These are phyloP conservation scores for Lypha dubia DNA, from an alignment of 2,888 invertebrate species.

Conservation along the genomic window DNA sequence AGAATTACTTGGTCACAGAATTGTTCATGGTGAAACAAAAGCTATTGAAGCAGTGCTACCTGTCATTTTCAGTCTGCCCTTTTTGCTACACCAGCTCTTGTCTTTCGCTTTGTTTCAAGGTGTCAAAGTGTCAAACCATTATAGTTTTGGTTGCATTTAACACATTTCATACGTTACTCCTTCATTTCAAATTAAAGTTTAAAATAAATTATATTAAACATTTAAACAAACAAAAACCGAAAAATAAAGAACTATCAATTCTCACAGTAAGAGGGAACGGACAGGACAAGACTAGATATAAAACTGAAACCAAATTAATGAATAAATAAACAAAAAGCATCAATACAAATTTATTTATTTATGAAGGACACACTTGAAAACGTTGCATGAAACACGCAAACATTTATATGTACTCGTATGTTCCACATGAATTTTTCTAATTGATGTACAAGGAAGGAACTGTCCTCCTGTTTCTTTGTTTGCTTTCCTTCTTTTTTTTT, in stretches of 20 bases:
- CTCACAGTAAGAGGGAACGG: conserved; percentile 19
- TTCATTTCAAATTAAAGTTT: conserved; percentile 13
- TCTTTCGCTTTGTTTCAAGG: conserved; percentile 51
- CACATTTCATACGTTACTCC: conserved; percentile 20
- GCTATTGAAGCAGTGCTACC: not conserved
- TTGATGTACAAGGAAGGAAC: conserved; percentile 58
- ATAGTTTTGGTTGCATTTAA: conserved; percentile 50
- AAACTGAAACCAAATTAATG: conserved; percentile 37
- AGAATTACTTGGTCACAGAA: not conserved
- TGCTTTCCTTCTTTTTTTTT: not conserved
- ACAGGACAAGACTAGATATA: conserved; percentile 29
- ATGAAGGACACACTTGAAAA: conserved; percentile 71
- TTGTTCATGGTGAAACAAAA: not conserved
- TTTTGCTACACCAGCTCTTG: not conserved
- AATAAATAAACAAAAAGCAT: conserved; percentile 67
- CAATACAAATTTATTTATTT: conserved; percentile 72
- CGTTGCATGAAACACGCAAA: conserved; percentile 70
- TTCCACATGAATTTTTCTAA: conserved; percentile 69
- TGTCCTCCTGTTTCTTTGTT: conserved; percentile 50
- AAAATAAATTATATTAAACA: conserved; percentile 46
- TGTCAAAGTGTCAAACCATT: conserved; percentile 75
- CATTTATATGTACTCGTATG: conserved; percentile 61
- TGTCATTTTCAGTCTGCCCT: not conserved
- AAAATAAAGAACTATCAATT: conserved; percentile 51
- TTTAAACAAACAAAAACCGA: conserved; percentile 11